Conservation (phyloP, 2,888 invertebrate genomes). For the Callyntrura sp. region DNA sequence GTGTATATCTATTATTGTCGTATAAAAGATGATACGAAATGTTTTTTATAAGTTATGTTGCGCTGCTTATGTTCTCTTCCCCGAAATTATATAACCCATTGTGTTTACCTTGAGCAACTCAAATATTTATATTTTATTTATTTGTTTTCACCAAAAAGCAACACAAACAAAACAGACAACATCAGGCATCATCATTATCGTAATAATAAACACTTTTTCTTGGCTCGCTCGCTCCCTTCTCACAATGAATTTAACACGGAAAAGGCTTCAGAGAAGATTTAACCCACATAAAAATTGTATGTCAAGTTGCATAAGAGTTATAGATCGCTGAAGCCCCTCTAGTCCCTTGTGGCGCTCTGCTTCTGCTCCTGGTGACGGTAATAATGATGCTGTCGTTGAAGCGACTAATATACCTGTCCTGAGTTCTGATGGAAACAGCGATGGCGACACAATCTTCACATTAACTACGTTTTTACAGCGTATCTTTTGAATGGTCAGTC, state of each 20-base stretch:
- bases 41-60: neutral
- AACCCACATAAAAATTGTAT: neutral
- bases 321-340: slow-evolving; percentile 4
- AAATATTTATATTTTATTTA: slow-evolving; percentile 44
- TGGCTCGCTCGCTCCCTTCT: neutral
- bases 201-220: slow-evolving; percentile 27
- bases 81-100: slow-evolving; percentile 70
- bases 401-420: slow-evolving; percentile 61
- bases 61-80: neutral
- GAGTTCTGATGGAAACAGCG: slow-evolving; percentile 66
- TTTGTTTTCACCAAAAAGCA: slow-evolving; percentile 13
- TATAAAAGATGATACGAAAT: too few species aligned
- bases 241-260: neutral
- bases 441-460: slow-evolving; percentile 75
- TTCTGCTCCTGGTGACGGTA: slow-evolving; percentile 63
- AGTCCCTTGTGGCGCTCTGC: slow-evolving; percentile 18
- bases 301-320: neutral
- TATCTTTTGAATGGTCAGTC: slow-evolving; percentile 64
- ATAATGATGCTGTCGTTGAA: slow-evolving; percentile 34
- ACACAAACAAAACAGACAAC: slow-evolving; percentile 11
- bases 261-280: neutral
- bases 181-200: too few species aligned
- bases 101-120: slow-evolving; percentile 60
- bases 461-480: slow-evolving; percentile 63
- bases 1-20: neutral